Evolutionary conservation across 2,797 vertebrate genomes (phyloP).

Genomic region (Tragopan temminckii): DNA sequence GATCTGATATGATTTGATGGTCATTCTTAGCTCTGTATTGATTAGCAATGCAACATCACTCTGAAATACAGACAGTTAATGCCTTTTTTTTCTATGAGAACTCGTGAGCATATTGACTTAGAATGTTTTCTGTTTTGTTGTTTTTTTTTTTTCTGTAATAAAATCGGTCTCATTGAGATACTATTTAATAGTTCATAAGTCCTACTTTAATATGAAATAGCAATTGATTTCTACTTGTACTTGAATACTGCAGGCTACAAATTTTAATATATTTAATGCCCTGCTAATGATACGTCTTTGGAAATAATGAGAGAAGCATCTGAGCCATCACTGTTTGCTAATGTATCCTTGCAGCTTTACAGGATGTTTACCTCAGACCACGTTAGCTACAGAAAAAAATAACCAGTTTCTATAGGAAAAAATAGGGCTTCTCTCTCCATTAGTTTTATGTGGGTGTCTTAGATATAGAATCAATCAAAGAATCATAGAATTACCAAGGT

Average conservation of each 20-base stretch:
- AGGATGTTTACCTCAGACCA: neutral
- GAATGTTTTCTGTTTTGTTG: conserved; percentile 14
- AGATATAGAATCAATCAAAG: neutral
- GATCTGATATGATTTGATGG: conserved; percentile 37
- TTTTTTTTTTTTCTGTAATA: conserved; percentile 50
- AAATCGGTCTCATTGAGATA: conserved; percentile 33
- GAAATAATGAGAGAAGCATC: neutral
- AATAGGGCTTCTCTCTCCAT: neutral
- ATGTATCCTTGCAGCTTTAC: neutral
- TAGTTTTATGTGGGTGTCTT: neutral
- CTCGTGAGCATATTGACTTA: conserved; percentile 19
- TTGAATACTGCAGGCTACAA: conserved; percentile 25
- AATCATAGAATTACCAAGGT: too few relatives aligned
- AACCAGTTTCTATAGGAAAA: neutral
- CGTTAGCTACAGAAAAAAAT: neutral
- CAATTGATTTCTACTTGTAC: conserved; percentile 65
- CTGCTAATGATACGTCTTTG: neutral
- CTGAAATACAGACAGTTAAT: conserved; percentile 38
- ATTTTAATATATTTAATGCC: conserved; percentile 38
- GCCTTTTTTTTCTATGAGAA: neutral
- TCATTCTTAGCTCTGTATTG: conserved; percentile 42
- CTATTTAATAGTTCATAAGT: conserved; percentile 67
- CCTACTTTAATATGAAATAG: conserved; percentile 51
- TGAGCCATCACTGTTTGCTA: neutral
- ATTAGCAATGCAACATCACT: conserved; percentile 65